Evolutionary conservation across 92 coral and sea anemone species (phyloP), one percentile per base, ranked within the genome.

Genomic region (Actinernus sp.): DNA sequence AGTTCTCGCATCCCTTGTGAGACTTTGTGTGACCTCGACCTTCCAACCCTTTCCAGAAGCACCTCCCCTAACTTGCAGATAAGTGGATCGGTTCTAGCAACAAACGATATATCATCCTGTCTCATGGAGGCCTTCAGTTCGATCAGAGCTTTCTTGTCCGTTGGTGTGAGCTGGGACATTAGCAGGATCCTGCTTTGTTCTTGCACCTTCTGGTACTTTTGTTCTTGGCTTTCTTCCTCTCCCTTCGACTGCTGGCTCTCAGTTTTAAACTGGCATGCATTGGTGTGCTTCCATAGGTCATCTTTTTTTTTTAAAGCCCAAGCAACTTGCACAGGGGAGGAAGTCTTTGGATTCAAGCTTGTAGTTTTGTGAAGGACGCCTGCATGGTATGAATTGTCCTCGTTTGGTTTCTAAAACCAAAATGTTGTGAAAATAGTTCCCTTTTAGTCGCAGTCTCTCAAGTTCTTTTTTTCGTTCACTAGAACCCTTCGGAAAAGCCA

Each of bases 1-100:
- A 75, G 55, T 53, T 83, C 84, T 26, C 84, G 68, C 84, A 75
- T 74, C 8, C 44, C 54, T 47, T 76, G 83, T 12, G 83, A 60
- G 31, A 38, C 48, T 41, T 75, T 25, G 30, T 61, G 56, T 25
- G 38, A 28, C 28, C 70, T 29, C 18, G 27, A 36, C 9, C 26
- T 31, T 4, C 84, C 89, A 20, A 53, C 63, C 23, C 47, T 68
- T 28, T 83, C 78, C 0, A 63, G 24, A 0, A 68, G 63, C 27
- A 71, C 48, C 39, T 76, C 54, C 2, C 76, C 79, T 37, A 69
- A 45, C 13, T 56, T 71, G 38, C 22, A 51, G 19, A 68, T 84
- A 14, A 84, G 68, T 24, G 49, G 21, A 39, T 76, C 71, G 29
- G 44, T 48, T 23, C 17, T 44, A 10, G 67, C 80, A 12, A 56